These are phyloP conservation scores for Pocillopora meandrina DNA, from an alignment of 92 coral and sea anemone species.

Conservation along the genomic window DNA sequence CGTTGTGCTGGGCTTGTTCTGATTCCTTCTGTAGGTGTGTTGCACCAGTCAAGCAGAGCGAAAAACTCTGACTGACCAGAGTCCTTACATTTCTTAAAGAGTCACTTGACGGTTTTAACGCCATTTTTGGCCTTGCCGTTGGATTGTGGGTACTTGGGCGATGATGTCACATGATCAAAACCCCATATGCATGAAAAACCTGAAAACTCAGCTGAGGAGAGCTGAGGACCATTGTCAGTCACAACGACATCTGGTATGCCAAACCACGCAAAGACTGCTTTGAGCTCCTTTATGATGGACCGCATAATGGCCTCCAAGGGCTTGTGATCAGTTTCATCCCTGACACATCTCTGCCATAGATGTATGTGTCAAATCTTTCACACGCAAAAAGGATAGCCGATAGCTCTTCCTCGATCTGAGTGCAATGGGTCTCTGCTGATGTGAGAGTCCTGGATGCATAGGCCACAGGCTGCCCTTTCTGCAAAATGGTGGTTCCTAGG, in stretches of 20 bases:
- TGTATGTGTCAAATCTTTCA: too few relatives aligned
- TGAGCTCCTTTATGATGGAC: slow-evolving; percentile 35
- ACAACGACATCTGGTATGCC: slow-evolving; percentile 54
- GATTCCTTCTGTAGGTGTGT: slow-evolving; percentile 53
- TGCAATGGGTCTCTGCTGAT: slow-evolving; percentile 29
- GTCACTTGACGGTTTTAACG: slow-evolving; percentile 47
- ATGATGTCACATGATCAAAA: slow-evolving; percentile 53
- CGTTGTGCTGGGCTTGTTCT: slow-evolving; percentile 59
- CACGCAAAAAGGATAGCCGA: slow-evolving; percentile 33
- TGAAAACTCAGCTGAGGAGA: slow-evolving; percentile 46
- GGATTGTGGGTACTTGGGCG: slow-evolving; percentile 52
- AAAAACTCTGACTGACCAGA: slow-evolving; percentile 52
- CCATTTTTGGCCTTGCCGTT: slow-evolving; percentile 61
- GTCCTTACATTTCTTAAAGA: slow-evolving; percentile 56
- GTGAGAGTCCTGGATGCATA: slow-evolving; percentile 32
- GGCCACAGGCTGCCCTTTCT: slow-evolving; percentile 49
- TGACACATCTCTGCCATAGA: slow-evolving; percentile 42
- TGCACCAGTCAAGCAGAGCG: slow-evolving; percentile 47
- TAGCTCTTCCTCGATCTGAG: slow-evolving; percentile 36
- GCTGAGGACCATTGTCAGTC: slow-evolving; percentile 60
- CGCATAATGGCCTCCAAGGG: background rate
- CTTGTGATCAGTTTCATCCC: slow-evolving; percentile 37
- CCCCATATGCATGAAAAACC: slow-evolving; percentile 44
- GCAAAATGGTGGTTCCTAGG: slow-evolving; percentile 26
- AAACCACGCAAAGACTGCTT: slow-evolving; percentile 30